Evolutionary conservation across 1,140 invertebrate species (phyloP).

Genomic region (Macrosteles quadrilineatus): DNA sequence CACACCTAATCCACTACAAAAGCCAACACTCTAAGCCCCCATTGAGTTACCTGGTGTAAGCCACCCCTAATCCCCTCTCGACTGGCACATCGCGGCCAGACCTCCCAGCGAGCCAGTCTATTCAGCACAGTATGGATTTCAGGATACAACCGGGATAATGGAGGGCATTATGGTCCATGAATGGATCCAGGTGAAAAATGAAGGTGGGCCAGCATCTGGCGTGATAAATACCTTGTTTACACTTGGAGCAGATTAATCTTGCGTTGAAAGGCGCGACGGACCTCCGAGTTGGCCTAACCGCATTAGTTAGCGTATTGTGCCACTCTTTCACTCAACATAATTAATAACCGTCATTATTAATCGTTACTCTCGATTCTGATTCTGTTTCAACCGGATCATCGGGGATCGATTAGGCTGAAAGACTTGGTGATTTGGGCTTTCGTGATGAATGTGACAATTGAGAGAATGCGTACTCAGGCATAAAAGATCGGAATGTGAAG

Average conservation of each 20-base stretch:
- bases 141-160: conserved; percentile 9
- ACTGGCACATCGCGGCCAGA: no score
- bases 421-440: no score
- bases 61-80: no score
- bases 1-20: no score
- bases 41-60: no score
- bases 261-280: background rate
- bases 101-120: conserved; percentile 1
- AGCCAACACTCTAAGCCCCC: no score
- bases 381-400: background rate
- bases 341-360: conserved; percentile 3
- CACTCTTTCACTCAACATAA: background rate
- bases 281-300: background rate
- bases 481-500: no score
- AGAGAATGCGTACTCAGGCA: no score
- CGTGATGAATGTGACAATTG: no score
- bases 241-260: conserved; percentile 1
- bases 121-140: conserved; percentile 5
- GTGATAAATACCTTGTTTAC: conserved; percentile 16
- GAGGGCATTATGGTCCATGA: background rate
- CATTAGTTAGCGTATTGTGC: background rate
- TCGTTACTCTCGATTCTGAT: conserved; percentile 13
- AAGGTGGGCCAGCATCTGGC: background rate
- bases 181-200: conserved; percentile 2
- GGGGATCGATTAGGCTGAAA: no score